phyloP scores from a whole-genome alignment of 2,113 vertebrate genomes.

The Pygoscelis antarcticus region DNA sequence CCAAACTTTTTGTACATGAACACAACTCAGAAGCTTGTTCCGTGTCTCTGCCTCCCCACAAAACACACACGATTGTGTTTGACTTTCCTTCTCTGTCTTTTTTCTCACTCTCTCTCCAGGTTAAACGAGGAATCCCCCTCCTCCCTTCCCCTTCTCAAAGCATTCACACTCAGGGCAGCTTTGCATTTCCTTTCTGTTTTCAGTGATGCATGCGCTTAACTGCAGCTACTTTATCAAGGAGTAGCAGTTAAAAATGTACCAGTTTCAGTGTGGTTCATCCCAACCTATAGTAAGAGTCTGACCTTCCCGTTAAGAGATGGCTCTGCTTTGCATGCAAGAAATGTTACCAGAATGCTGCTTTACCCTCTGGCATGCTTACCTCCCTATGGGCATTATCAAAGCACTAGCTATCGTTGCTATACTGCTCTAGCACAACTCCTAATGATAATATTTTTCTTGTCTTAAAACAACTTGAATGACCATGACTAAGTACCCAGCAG shows the following conservation, averaged over 20 bases:
- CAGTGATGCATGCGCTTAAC: background rate
- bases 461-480: background rate
- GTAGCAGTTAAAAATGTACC: background rate
- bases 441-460: conserved; percentile 29
- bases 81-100: background rate
- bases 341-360: background rate
- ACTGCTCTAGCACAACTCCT: background rate
- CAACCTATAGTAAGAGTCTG: background rate
- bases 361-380: background rate
- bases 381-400: background rate
- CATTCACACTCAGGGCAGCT: background rate
- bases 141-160: background rate
- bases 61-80: background rate
- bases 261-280: background rate
- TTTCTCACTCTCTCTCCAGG: background rate
- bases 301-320: background rate
- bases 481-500: conserved; percentile 23
- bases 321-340: background rate
- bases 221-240: background rate
- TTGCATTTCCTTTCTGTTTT: background rate
- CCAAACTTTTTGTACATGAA: background rate
- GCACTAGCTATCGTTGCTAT: background rate
- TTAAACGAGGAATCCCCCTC: background rate
- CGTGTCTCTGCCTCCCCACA: fast-evolving
- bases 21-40: background rate